Base-by-base conservation (phyloP, 35 echinoderm and acorn worm species). In the Anneissia japonica region DNA sequence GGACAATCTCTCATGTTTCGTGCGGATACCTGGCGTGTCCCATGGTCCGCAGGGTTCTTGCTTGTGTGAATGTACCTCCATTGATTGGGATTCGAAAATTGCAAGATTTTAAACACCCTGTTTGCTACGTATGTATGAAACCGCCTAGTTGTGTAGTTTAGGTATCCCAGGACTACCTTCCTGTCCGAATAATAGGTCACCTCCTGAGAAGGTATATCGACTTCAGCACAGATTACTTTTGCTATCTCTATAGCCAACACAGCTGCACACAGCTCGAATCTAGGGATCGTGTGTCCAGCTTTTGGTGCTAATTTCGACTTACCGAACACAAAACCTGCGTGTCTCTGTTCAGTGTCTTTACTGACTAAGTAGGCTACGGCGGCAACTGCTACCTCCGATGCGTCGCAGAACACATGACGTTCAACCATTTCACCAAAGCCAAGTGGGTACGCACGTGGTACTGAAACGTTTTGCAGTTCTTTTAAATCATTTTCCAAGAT, bases 41-140 rank as follows among this genome's bases (percentile, higher is more conserved):
- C 81, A 29, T 45, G 11, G 30, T 83, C 81, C 6, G 38, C 81
- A 19, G 51, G 51, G 34, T 45, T 83, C 33, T 30, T 56, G 81
- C 14, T 83, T 46, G 38, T 83, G 39, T 9, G 81, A 3, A 83
- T 32, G 30, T 83, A 83, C 5, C 26, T n/a, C 81, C 40, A 83
- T 21, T 83, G 81, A 16, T 29, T 31, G 5, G 81, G 81, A 30
- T 43, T 0, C 7, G 81, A 83, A 29, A 34, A n/a, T 4, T 34
- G 26, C n/a, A n/a, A n/a, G n/a, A n/a, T n/a, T n/a, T n/a, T n/a
- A n/a, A n/a, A n/a, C n/a, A 83, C 81, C 81, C 81, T 38, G 81
- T 83, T 83, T 30, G 81, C 81, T 3, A 83, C 81, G 56, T 83
- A 83, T 38, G 39, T 83, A 83, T 39, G 81, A 7, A 83, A 83